These are phyloP conservation scores for Sminthurides aquaticus DNA, from an alignment of 2,888 invertebrate species.

Conservation along the genomic window DNA sequence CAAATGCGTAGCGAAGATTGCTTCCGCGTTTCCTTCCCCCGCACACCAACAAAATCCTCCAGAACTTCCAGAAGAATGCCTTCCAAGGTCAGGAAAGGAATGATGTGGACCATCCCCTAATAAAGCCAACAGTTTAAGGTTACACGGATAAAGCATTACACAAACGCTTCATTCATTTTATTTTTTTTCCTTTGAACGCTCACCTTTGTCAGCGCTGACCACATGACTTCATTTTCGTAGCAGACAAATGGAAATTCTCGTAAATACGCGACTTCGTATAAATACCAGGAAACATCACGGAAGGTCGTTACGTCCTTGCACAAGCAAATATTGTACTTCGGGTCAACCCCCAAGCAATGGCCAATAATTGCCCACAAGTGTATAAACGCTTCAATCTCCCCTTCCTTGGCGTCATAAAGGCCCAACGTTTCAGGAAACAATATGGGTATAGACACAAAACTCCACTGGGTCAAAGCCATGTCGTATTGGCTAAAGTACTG, in stretches of 20 bases:
- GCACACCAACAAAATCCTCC: slow-evolving; percentile 3
- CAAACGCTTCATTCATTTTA: too few species aligned
- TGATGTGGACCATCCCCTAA: slow-evolving; percentile 7
- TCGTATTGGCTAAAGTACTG: slow-evolving; percentile 50
- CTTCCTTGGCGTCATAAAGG: slow-evolving; percentile 45
- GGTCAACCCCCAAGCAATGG: slow-evolving; percentile 50
- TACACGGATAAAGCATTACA: neutral
- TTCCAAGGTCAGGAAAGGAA: slow-evolving; percentile 6
- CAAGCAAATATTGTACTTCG: slow-evolving; percentile 33
- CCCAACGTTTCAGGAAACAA: slow-evolving; percentile 50
- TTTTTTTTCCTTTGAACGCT: too few species aligned
- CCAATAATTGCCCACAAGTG: slow-evolving; percentile 54
- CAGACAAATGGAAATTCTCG: neutral
- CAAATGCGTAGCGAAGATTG: neutral
- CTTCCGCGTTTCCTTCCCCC: neutral
- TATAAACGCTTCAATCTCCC: slow-evolving; percentile 52
- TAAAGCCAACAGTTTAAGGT: neutral
- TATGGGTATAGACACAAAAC: slow-evolving; percentile 50
- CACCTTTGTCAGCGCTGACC: slow-evolving; percentile 15
- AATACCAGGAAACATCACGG: neutral
- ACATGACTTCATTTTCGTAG: slow-evolving; percentile 17
- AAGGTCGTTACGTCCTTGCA: neutral
- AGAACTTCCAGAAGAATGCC: slow-evolving; percentile 4
- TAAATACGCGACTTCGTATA: neutral
- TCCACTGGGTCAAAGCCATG: slow-evolving; percentile 53